Base-by-base conservation (phyloP, 2,888 invertebrate species). In the Colostygia pectinataria region DNA sequence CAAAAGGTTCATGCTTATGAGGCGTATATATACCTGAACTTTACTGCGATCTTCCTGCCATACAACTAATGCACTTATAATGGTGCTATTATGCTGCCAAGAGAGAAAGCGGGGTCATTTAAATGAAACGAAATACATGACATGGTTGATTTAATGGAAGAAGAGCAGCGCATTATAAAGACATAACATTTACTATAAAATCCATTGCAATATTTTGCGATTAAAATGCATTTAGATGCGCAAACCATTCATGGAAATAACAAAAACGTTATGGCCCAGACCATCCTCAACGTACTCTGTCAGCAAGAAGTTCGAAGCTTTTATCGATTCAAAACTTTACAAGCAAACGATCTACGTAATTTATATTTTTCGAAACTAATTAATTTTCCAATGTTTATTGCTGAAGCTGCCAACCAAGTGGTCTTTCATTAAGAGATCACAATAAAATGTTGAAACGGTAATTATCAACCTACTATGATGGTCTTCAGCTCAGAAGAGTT, bases 41-140 rank as follows among this genome's bases (percentile, higher is more conserved):
- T 25, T 46, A 39, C 46, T 52, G 37, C 25, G 8, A 36, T 23
- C 62, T 71, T 66, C 68, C 66, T 63, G 67, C 72, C 63, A 75
- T 76, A 74, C 69, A 61, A 64, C 77, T 85, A 87, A 88, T 85
- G 86, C 65, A 61, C 76, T 82, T 86, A 83, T 87, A 88, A 88
- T 88, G 72, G 68, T 65, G 65, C 59, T 68, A 81, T 80, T 76
- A 82, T 71, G 32, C 38, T 66, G 66, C 65, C 48, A 55, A 59
- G 84, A 86, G 86, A 86, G 83, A 81, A 68, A 74, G 68, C 63
- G 68, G 64, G 72, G 68, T 72, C 69, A 66, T 77, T 74, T 72
- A 71, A 77, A 77, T 69, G 61, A 69, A 72, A 73, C 64, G 68
- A 70, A 64, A 57, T 66, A 39, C 34, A 41, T 52, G 53, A 39